Evolutionary conservation across 2,888 invertebrate genomes (phyloP).

Genomic region (Lepidocyrtoides sp.): DNA sequence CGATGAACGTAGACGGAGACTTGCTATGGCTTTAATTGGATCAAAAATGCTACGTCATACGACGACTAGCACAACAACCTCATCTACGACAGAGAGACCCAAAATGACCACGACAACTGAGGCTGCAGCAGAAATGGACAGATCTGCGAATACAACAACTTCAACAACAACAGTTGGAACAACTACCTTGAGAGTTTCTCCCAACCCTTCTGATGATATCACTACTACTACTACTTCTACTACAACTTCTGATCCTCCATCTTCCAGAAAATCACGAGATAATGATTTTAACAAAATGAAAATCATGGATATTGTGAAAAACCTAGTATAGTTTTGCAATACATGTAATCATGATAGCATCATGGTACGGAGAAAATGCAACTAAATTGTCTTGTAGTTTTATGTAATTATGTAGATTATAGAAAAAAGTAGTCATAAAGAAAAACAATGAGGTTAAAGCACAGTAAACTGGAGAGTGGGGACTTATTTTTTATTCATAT

Average conservation of each 20-base stretch:
- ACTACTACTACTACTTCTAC: background rate
- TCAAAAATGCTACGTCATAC: conserved; percentile 66
- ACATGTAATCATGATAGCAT: too few relatives aligned
- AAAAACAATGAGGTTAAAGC: too few relatives aligned
- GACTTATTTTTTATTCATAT: too few relatives aligned
- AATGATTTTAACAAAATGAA: conserved; percentile 72
- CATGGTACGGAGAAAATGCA: too few relatives aligned
- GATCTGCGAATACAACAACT: background rate
- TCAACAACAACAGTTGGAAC: background rate
- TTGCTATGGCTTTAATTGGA: conserved; percentile 62
- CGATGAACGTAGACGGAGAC: conserved; percentile 58
- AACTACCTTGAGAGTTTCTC: background rate
- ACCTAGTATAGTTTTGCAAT: background rate
- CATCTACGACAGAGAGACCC: background rate
- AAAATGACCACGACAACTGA: background rate
- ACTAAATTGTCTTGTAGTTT: too few relatives aligned
- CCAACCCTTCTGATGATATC: background rate
- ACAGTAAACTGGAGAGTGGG: too few relatives aligned
- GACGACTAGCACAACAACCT: background rate
- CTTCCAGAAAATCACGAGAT: conserved; percentile 56
- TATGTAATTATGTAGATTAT: too few relatives aligned
- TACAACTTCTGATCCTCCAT: background rate
- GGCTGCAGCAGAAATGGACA: too few relatives aligned
- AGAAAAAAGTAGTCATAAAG: too few relatives aligned
- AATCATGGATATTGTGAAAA: conserved; percentile 64